Conservation (phyloP, 2,113 vertebrate genomes). For the Thalassarche chlororhynchos region DNA sequence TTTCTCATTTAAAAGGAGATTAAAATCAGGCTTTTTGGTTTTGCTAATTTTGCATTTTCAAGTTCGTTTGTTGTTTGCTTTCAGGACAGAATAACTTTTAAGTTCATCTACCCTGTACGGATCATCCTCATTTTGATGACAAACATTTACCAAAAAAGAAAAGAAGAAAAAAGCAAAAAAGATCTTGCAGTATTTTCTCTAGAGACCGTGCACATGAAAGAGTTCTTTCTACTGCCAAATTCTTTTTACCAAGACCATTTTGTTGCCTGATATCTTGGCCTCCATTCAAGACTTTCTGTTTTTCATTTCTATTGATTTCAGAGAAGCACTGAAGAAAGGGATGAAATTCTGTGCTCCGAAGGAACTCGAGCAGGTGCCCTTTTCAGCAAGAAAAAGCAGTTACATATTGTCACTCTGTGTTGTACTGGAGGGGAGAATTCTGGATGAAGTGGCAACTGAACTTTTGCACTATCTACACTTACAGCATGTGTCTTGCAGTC, state of each 20-base stretch:
- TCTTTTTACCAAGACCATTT: not conserved
- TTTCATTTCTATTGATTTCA: not conserved
- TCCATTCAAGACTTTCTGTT: not conserved
- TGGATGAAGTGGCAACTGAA: not conserved
- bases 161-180: not conserved
- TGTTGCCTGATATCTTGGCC: not conserved
- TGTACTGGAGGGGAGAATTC: not conserved
- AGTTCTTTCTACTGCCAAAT: not conserved
- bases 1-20: not conserved
- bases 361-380: not conserved
- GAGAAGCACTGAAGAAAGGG: not conserved
- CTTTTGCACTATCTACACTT: not conserved
- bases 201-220: not conserved
- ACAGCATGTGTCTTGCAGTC: not conserved
- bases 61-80: not conserved
- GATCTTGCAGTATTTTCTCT: not conserved
- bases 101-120: not conserved
- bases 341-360: not conserved
- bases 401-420: not conserved
- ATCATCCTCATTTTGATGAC: not conserved
- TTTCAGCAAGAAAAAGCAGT: not conserved
- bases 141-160: not conserved
- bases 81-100: not conserved
- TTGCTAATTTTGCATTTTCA: not conserved
- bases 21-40: not conserved